Percentiles rank a stretch among this genome's conserved stretches.
These are phyloP conservation scores for Menidia beryllina DNA, from an alignment of 2,113 vertebrate genomes.

Conservation along the genomic window DNA sequence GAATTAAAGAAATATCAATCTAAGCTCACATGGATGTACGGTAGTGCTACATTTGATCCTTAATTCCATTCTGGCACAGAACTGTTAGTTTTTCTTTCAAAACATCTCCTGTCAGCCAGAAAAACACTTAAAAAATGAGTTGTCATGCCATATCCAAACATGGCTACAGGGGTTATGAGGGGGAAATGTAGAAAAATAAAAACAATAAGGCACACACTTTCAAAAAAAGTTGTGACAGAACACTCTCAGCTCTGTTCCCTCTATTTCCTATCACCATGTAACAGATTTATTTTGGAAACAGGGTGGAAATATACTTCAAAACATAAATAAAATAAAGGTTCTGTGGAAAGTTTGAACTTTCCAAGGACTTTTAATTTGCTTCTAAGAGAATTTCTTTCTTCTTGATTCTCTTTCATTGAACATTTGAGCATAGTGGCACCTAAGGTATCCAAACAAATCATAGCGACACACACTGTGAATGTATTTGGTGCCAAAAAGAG, in stretches of 20 bases:
- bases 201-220: not conserved
- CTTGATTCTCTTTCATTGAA: not conserved
- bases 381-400: no score
- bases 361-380: no score
- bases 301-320: not conserved
- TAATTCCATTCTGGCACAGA: no score
- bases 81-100: not conserved
- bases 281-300: not conserved
- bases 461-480: slow-evolving; percentile 9
- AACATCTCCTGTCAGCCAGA: not conserved
- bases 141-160: not conserved
- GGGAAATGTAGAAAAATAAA: not conserved
- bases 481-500: slow-evolving; percentile 26
- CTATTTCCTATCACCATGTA: not conserved
- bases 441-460: slow-evolving; percentile 7
- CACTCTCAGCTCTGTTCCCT: not conserved
- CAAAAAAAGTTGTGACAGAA: not conserved
- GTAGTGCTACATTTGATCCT: no score
- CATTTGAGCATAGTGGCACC: not conserved
- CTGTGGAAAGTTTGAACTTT: not conserved
- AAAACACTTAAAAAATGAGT: not conserved
- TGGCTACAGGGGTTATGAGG: not conserved
- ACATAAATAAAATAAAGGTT: not conserved
- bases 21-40: no score
- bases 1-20: no score